Evolutionary conservation across 2,113 vertebrate genomes (phyloP), one percentile per base, ranked within the genome.

Genomic region (Callocephalon fimbriatum): DNA sequence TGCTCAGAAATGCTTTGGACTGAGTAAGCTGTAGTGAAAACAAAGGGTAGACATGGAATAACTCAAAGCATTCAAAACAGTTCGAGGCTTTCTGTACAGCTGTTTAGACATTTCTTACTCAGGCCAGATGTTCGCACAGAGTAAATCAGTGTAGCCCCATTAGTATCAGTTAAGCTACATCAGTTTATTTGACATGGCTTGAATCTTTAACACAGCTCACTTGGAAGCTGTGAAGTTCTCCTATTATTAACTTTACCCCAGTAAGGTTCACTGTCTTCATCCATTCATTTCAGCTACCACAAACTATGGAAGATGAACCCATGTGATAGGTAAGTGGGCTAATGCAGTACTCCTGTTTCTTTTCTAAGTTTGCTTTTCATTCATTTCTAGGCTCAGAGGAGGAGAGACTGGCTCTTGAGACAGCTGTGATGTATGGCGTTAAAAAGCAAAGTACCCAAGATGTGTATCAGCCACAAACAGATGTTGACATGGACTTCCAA

Each of bases 381-480:
- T 95, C 58, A 31, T 58, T 95, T 86, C 44, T 96, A 99, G 99
- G 99, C 58, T 99, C 97, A 61, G 95, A 94, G 0, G 99, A 99
- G 95, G 99, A 99, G 96, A 98, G 99, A 9, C 91, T 98, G 32
- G 98, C 99, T 79, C 97, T 99, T 19, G 99, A 99, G 88, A 99
- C 99, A 17, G 99, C 99, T 1, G 98, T 99, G 83, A 98, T 98
- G 98, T 99, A 98, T 0, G 99, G 99, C 3, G 97, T 99, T 38
- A 98, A 98, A 71, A 98, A 98, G 68, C 62, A 95, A 70, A 95
- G 97, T 54, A 67, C 96, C 7, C 98, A 97, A 11, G 98, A 99
- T 9, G 93, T 78, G 0, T 53, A 94, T 11, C 97, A 94, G 25
- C 82, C 96, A 1, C 70, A 48, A 45, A 95, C 91, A 0, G 98